Evolutionary conservation across 2,113 vertebrate genomes (phyloP).

Genomic region (Sebastes schlegelii): DNA sequence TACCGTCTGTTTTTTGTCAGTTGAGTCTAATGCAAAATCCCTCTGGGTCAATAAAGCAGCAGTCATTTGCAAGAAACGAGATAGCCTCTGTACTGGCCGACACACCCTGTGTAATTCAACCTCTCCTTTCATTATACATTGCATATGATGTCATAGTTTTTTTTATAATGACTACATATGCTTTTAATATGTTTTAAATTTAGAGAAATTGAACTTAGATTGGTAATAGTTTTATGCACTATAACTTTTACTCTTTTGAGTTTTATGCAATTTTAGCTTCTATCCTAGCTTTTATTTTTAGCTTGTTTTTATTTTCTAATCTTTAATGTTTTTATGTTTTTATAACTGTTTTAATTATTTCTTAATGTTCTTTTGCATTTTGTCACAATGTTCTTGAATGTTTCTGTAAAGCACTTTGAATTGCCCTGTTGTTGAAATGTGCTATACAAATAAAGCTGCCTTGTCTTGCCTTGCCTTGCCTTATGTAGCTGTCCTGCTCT

Average conservation of each 20-base stretch:
- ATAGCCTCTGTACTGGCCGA: background rate
- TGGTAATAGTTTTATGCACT: background rate
- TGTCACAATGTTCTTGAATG: too few species aligned
- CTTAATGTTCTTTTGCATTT: too few species aligned
- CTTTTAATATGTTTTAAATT: background rate
- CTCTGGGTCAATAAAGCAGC: conserved; percentile 11
- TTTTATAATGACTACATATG: background rate
- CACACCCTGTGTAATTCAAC: conserved; percentile 22
- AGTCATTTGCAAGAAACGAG: conserved; percentile 25
- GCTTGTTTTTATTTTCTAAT: too few species aligned
- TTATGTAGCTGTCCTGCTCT: background rate
- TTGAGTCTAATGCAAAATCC: conserved; percentile 28
- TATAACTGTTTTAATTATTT: too few species aligned
- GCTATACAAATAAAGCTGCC: too few species aligned
- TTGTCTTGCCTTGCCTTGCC: too few species aligned
- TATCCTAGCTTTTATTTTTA: too few species aligned
- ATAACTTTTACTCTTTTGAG: too few species aligned
- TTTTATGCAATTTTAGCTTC: too few species aligned
- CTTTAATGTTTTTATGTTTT: too few species aligned
- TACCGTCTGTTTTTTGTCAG: conserved; percentile 1
- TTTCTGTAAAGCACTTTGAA: too few species aligned
- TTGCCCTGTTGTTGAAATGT: too few species aligned
- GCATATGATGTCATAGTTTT: background rate
- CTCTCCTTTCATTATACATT: background rate
- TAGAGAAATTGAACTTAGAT: background rate